phyloP scores from a whole-genome alignment of 2,888 invertebrate species.

The Merodon equestris region DNA sequence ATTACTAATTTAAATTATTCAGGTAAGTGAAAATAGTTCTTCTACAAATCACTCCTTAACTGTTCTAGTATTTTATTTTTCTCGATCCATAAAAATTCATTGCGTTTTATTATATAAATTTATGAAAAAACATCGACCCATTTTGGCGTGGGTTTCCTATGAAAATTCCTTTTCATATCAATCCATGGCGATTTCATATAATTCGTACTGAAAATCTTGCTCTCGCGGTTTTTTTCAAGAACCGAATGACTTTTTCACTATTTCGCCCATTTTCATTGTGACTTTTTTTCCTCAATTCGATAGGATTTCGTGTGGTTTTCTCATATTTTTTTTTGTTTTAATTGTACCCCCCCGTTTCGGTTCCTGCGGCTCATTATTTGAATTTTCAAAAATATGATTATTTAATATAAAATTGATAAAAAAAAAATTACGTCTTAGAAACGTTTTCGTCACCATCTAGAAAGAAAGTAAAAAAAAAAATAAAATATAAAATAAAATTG shows the following conservation, averaged over 20 bases:
- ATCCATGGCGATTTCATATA: constrained; percentile 67
- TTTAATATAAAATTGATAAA: constrained; percentile 63
- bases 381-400: constrained; percentile 55
- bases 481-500: no score
- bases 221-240: constrained; percentile 30
- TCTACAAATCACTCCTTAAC: constrained; percentile 70
- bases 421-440: constrained; percentile 56
- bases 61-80: constrained; percentile 72
- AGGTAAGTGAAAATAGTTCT: constrained; percentile 72
- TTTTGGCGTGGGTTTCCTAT: constrained; percentile 70
- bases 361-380: no score
- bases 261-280: no score
- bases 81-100: constrained; percentile 70
- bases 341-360: no score
- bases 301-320: no score
- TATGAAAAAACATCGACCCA: constrained; percentile 70
- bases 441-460: constrained; percentile 66
- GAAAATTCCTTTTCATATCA: constrained; percentile 65
- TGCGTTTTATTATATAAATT: constrained; percentile 71
- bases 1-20: constrained; percentile 68
- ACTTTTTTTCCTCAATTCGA: no score
- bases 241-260: no score
- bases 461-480: no score
- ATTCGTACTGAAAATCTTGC: constrained; percentile 55
- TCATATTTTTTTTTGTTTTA: no score